A percentile compares a stretch with the other conserved stretches of the same genome.
Evolutionary conservation across 2,113 vertebrate species (phyloP).

Genomic region (Stomatorhinus ivindoensis): DNA sequence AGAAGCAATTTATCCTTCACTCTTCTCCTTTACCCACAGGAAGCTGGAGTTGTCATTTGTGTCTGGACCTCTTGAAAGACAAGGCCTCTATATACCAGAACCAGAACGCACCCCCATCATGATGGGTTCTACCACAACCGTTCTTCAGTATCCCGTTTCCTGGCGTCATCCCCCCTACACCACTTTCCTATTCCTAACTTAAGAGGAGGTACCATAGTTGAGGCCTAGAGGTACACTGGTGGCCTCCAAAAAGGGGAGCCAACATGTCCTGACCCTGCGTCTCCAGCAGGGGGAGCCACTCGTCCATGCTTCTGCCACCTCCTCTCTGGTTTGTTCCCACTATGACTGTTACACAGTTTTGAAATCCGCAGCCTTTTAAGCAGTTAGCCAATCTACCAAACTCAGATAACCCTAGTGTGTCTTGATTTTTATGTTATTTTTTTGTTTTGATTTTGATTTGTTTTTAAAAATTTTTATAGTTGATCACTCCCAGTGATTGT

Average conservation of each 20-base stretch:
- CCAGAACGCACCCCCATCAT: conserved; percentile 67
- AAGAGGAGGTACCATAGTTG: conserved; percentile 7
- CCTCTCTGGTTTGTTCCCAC: conserved; percentile 34
- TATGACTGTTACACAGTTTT: conserved; percentile 61
- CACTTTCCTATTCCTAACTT: conserved; percentile 21
- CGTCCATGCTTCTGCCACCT: background rate
- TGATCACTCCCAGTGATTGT: background rate
- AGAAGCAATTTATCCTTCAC: background rate
- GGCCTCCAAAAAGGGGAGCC: background rate
- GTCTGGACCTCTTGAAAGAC: conserved; percentile 91
- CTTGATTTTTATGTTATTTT: background rate
- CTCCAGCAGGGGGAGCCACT: background rate
- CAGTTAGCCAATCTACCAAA: conserved; percentile 31
- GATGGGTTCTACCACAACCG: conserved; percentile 53
- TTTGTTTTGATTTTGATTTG: background rate
- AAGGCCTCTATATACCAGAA: conserved; percentile 97
- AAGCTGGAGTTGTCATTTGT: conserved; percentile 95
- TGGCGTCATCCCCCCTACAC: conserved; percentile 3
- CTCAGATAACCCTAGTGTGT: conserved; percentile 1
- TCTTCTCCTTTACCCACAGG: conserved; percentile 53
- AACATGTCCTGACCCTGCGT: background rate
- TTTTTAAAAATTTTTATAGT: background rate
- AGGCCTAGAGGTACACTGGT: background rate
- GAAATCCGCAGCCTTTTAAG: conserved; percentile 37
- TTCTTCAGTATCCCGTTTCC: background rate